These are phyloP conservation scores for Diorhabda elongata DNA, from an alignment of 1,140 invertebrate genomes.

Conservation along the genomic window DNA sequence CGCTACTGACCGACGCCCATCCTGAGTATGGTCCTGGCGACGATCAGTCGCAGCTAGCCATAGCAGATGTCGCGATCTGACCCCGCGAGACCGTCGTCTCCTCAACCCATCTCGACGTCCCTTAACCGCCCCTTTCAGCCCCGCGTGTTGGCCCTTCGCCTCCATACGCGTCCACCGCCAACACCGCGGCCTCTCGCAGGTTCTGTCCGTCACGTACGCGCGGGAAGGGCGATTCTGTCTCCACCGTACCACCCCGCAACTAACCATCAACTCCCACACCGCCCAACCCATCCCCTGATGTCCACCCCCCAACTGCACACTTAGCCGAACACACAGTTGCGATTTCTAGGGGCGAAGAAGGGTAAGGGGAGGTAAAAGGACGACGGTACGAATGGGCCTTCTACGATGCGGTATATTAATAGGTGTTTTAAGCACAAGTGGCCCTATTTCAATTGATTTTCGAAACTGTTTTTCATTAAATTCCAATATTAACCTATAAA, in stretches of 20 bases:
- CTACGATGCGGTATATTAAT: constrained; percentile 1
- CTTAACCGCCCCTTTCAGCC: neutral
- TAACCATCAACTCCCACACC: constrained; percentile 1
- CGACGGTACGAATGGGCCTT: neutral
- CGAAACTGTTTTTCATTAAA: neutral
- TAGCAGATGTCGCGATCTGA: constrained; percentile 1
- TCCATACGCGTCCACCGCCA: neutral
- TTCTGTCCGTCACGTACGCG: constrained; percentile 1
- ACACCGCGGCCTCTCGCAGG: constrained; percentile 1
- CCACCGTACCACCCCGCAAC: neutral
- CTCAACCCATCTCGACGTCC: neutral
- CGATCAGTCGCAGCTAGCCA: neutral
- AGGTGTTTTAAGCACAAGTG: constrained; percentile 1
- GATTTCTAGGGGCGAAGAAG: neutral
- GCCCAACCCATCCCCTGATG: neutral
- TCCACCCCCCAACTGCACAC: neutral
- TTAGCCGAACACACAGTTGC: neutral
- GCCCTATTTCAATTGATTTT: neutral
- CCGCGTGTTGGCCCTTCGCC: no score
- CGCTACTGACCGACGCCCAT: constrained; percentile 1
- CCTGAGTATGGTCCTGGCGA: constrained; percentile 1
- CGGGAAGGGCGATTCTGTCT: neutral
- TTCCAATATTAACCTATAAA: no score
- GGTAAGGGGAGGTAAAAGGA: neutral
- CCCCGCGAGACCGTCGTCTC: neutral